These are phyloP conservation scores for Strongylocentrotus purpuratus DNA, from an alignment of 35 echinoderm and acorn worm species.

Conservation along the genomic window DNA sequence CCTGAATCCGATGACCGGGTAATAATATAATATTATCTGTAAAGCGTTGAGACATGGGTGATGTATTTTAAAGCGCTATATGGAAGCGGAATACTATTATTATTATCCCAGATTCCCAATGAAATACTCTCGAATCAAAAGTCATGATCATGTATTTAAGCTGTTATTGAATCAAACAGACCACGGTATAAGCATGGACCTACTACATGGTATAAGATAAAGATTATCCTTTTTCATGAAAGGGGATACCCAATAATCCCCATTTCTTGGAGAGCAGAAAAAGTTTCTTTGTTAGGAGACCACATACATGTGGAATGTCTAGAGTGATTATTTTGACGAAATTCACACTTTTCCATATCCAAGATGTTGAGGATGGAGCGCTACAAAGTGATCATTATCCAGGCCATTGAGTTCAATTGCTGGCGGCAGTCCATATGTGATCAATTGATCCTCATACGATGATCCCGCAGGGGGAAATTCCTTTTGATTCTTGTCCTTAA, in stretches of 20 bases:
- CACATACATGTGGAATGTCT: background rate
- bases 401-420: background rate
- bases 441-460: background rate
- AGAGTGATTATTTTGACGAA: background rate
- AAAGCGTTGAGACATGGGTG: too few relatives aligned
- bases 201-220: too few relatives aligned
- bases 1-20: too few relatives aligned
- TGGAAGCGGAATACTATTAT: too few relatives aligned
- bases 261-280: background rate
- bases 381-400: conserved; percentile 11
- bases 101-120: too few relatives aligned
- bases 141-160: too few relatives aligned
- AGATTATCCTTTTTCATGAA: background rate
- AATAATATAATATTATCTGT: too few relatives aligned
- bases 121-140: too few relatives aligned
- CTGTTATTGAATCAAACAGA: background rate
- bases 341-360: background rate
- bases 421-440: conserved; percentile 6
- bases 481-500: background rate
- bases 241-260: background rate
- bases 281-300: background rate
- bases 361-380: background rate
- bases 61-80: too few relatives aligned
- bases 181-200: too few relatives aligned
- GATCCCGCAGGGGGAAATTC: background rate